Conservation (phyloP, 2,113 vertebrate genomes). For the Hystrix brachyura region DNA sequence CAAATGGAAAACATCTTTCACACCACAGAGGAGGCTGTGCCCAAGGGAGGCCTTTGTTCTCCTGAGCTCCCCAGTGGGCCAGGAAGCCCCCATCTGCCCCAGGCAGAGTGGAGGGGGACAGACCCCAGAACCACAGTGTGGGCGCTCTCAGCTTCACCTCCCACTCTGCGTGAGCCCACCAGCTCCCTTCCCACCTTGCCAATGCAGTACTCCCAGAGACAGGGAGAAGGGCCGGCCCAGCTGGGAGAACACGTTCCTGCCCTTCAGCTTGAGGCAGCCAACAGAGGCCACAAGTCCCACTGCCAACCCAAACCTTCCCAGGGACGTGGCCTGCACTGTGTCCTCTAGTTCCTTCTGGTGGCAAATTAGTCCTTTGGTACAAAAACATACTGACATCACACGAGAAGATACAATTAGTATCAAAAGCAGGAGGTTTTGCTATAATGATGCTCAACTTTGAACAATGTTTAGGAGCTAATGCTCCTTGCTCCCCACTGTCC, state of each 20-base stretch:
- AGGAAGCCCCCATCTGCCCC: too few species aligned
- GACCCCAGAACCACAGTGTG: background rate
- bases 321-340: background rate
- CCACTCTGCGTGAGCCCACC: background rate
- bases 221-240: background rate
- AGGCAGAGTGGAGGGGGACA: background rate
- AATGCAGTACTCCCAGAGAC: background rate
- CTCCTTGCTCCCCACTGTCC: background rate
- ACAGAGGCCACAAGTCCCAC: background rate
- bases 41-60: background rate
- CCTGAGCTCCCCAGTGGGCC: background rate
- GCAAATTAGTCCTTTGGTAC: background rate
- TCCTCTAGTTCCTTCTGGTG: background rate
- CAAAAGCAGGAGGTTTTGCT: constrained; percentile 9
- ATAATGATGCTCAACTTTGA: background rate
- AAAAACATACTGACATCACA: background rate
- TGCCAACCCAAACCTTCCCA: background rate
- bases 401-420: background rate
- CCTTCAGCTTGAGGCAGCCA: background rate
- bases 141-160: background rate
- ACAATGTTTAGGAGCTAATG: background rate
- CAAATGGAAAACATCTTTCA: background rate
- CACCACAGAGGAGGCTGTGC: background rate
- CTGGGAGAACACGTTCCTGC: background rate
- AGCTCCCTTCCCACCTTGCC: background rate